phyloP scores from a whole-genome alignment of 2,113 vertebrate genomes.

The Hylia prasina region DNA sequence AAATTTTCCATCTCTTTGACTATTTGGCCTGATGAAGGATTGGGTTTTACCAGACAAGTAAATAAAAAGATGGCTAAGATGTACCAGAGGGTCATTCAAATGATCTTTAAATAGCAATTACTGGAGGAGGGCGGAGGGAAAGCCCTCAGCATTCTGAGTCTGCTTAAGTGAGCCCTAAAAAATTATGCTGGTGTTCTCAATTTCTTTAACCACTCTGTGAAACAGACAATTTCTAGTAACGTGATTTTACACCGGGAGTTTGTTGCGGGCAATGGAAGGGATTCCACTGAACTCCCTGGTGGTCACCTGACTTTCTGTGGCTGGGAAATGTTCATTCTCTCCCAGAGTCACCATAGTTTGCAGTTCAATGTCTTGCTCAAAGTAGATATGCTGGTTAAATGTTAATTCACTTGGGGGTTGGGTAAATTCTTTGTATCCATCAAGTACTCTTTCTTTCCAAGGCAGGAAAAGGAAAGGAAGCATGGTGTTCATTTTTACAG shows the following conservation, averaged over 20 bases:
- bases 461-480: neutral
- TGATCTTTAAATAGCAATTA: constrained; percentile 86
- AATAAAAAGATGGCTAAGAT: constrained; percentile 81
- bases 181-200: neutral
- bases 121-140: neutral
- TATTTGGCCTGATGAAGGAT: constrained; percentile 71
- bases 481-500: neutral
- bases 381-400: neutral
- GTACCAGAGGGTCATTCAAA: constrained; percentile 76
- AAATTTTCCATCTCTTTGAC: constrained; percentile 86
- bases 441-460: neutral
- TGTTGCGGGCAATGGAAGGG: neutral
- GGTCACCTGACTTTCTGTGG: neutral
- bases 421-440: neutral
- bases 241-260: neutral
- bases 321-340: neutral
- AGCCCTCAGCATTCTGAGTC: neutral
- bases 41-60: constrained; percentile 77
- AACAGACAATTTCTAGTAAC: neutral
- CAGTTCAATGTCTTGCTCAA: neutral
- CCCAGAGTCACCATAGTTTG: neutral
- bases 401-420: neutral
- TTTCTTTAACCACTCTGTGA: neutral
- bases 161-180: constrained; percentile 30
- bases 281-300: neutral